A percentile compares a stretch with the other conserved stretches of the same genome.
Evolutionary conservation across 2,113 vertebrate species (phyloP).

Genomic region (Archilochus colubris): DNA sequence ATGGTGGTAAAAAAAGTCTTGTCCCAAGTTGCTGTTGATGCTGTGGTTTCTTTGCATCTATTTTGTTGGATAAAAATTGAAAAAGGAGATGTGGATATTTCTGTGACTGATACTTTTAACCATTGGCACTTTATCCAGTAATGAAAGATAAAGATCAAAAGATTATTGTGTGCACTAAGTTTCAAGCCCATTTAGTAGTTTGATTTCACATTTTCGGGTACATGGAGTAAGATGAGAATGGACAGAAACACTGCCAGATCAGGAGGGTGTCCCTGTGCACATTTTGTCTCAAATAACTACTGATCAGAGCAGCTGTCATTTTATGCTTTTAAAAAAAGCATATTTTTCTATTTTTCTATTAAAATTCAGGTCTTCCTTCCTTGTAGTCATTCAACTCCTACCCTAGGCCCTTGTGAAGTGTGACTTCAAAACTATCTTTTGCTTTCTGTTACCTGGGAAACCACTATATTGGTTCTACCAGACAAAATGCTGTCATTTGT

Average conservation of each 20-base stretch:
- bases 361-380: neutral
- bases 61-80: neutral
- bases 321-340: neutral
- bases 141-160: neutral
- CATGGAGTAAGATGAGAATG: neutral
- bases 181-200: neutral
- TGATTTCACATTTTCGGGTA: rapidly evolving
- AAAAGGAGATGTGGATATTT: neutral
- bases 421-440: neutral
- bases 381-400: neutral
- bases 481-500: neutral
- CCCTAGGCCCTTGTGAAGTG: neutral
- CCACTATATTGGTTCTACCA: neutral
- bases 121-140: neutral
- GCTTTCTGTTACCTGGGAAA: neutral
- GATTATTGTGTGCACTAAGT: neutral
- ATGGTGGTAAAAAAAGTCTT: neutral
- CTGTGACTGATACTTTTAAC: neutral
- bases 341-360: neutral
- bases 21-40: neutral
- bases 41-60: neutral
- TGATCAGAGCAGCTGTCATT: neutral
- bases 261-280: neutral
- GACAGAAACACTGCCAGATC: neutral
- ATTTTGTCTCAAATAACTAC: neutral